These are phyloP conservation scores for Phalacrocorax brasilianus DNA, from an alignment of 2,113 vertebrate species.

Conservation along the genomic window DNA sequence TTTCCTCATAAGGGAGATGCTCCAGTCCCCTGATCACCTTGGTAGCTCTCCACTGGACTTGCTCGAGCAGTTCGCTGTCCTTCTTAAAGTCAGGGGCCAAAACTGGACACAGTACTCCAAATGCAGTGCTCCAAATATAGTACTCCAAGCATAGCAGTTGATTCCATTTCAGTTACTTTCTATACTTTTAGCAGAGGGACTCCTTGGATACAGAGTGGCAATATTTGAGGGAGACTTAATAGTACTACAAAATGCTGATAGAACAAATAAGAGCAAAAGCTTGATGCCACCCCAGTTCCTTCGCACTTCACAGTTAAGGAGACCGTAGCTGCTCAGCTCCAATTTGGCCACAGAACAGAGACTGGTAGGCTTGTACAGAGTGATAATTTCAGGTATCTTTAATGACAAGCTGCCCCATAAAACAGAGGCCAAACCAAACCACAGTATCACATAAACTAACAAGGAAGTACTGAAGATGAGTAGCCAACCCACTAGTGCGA, in stretches of 20 bases:
- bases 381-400: neutral
- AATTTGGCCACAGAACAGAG: neutral
- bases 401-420: neutral
- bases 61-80: too few relatives aligned
- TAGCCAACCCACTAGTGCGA: neutral
- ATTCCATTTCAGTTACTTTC: neutral
- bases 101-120: too few relatives aligned
- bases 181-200: neutral
- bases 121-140: too few relatives aligned
- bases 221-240: neutral
- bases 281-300: neutral
- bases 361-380: neutral
- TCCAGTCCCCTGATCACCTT: too few relatives aligned
- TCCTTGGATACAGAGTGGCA: neutral
- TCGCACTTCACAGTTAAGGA: neutral
- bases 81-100: too few relatives aligned
- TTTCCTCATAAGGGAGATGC: too few relatives aligned
- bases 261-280: neutral
- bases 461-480: neutral
- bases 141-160: neutral
- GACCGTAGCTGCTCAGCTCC: neutral
- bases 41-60: too few relatives aligned
- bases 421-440: neutral
- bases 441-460: neutral
- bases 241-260: neutral